phyloP scores from a whole-genome alignment of 2,797 vertebrate species.

The Argya squamiceps region DNA sequence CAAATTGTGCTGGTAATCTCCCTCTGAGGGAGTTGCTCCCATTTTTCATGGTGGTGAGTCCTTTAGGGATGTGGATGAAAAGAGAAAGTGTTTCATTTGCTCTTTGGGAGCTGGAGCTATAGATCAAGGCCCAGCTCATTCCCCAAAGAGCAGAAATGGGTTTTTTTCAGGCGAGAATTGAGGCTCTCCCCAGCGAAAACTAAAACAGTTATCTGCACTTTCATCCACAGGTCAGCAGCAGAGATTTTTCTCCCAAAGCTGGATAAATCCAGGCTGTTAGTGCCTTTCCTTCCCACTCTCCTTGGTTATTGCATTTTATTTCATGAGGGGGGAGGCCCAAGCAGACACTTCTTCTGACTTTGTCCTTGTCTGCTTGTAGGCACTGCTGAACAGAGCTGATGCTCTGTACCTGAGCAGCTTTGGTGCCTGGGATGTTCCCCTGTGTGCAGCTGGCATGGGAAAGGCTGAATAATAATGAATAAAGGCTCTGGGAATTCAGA shows the following conservation, averaged over 20 bases:
- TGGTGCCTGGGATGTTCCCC: background rate
- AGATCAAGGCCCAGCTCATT: slow-evolving; percentile 53
- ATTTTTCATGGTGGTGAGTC: slow-evolving; percentile 1
- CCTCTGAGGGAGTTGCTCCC: background rate
- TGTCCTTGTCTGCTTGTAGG: background rate
- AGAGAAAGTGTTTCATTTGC: slow-evolving; percentile 53
- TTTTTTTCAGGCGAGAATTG: background rate
- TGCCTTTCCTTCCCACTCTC: background rate
- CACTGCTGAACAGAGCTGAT: background rate
- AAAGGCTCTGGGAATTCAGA: background rate
- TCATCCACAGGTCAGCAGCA: slow-evolving; percentile 19
- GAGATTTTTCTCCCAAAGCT: slow-evolving; percentile 16
- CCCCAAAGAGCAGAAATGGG: slow-evolving; percentile 14
- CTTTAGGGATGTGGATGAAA: slow-evolving; percentile 27
- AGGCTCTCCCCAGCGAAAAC: slow-evolving; percentile 19
- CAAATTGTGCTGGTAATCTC: background rate
- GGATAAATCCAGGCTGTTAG: slow-evolving; percentile 26
- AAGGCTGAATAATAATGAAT: background rate
- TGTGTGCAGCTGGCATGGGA: background rate
- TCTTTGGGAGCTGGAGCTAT: background rate
- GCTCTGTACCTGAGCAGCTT: background rate
- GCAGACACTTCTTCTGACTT: background rate
- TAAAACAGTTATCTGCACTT: slow-evolving; percentile 12
- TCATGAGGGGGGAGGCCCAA: background rate
- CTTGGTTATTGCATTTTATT: background rate